These are phyloP conservation scores for Mirza zaza DNA, from an alignment of 2,113 vertebrate genomes.

Conservation along the genomic window DNA sequence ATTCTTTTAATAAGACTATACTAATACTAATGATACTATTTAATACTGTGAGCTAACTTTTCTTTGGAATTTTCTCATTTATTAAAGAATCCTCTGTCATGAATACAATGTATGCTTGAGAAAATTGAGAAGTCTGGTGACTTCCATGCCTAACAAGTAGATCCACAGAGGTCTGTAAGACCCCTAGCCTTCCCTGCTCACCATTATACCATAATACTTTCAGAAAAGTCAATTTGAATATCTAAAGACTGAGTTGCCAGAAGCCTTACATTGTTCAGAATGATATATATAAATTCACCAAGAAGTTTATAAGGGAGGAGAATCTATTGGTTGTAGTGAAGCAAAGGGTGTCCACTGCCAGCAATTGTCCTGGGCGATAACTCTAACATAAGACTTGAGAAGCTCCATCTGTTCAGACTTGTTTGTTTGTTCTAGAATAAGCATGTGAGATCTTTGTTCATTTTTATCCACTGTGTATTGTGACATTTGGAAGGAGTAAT, in stretches of 20 bases:
- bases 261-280: not conserved
- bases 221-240: not conserved
- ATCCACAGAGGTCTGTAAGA: not conserved
- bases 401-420: not conserved
- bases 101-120: not conserved
- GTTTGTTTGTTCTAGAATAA: constrained; percentile 8
- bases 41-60: not conserved
- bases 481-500: not conserved
- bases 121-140: not conserved
- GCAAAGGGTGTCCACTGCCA: not conserved
- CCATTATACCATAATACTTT: not conserved
- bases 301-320: not conserved
- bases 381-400: not conserved
- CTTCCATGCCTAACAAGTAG: not conserved
- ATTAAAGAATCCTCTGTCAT: not conserved
- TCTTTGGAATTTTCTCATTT: not conserved
- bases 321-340: not conserved
- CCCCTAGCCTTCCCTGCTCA: not conserved
- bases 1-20: not conserved
- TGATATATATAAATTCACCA: not conserved
- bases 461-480: not conserved
- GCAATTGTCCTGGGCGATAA: not conserved
- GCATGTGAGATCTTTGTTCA: not conserved
- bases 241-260: not conserved
- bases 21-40: not conserved